phyloP scores from a whole-genome alignment of 2,113 vertebrate genomes.

The Picathartes gymnocephalus region DNA sequence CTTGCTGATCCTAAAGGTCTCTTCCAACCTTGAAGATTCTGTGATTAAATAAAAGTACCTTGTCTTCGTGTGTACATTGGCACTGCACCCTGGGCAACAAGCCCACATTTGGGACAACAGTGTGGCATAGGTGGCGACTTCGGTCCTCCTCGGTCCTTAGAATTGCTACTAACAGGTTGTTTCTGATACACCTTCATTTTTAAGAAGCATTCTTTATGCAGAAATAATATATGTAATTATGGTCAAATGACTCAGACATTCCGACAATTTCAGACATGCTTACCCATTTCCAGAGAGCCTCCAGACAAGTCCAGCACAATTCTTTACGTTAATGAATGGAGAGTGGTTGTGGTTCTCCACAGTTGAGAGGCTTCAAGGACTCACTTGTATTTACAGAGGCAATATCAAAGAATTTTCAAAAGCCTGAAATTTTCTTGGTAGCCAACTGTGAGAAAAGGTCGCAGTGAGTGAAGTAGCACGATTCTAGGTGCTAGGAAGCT shows the following conservation, averaged over 20 bases:
- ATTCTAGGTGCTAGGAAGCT: not conserved
- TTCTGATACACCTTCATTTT: not conserved
- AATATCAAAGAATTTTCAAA: not conserved
- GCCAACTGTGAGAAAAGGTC: not conserved
- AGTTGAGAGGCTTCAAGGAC: not conserved
- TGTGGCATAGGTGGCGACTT: rapidly evolving
- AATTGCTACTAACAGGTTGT: not conserved
- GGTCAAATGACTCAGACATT: not conserved
- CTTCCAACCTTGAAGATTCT: not conserved
- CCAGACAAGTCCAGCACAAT: not conserved
- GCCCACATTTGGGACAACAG: not conserved
- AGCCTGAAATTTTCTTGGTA: not conserved
- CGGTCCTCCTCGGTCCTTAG: not conserved
- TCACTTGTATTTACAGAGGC: not conserved
- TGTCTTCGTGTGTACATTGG: not conserved
- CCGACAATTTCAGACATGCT: not conserved
- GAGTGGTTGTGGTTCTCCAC: not conserved
- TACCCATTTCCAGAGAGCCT: not conserved
- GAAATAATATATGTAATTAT: not conserved
- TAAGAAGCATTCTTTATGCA: not conserved
- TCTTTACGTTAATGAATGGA: not conserved
- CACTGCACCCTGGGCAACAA: not conserved
- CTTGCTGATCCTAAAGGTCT: not conserved
- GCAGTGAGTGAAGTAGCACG: not conserved
- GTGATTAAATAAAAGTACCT: not conserved